A percentile compares a stretch with the other conserved stretches of the same genome.
phyloP scores from a whole-genome alignment of 1,140 invertebrate species.

The Drosophila ohnishii region DNA sequence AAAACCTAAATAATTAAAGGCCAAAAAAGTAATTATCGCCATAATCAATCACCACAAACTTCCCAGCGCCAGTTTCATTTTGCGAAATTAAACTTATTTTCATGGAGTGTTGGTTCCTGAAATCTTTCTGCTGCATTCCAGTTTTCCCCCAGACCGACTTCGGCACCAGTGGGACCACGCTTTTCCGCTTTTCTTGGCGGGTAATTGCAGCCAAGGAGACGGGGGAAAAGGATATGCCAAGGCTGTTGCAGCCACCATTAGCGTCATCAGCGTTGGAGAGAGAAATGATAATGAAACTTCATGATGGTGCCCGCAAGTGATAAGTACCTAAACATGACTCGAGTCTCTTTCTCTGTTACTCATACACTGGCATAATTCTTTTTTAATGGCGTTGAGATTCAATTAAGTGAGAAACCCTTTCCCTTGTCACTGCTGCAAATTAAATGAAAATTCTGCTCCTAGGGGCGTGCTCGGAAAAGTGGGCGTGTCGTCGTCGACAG shows the following conservation, averaged over 20 bases:
- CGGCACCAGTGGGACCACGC: not conserved
- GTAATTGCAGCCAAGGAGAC: constrained; percentile 26
- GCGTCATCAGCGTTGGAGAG: constrained; percentile 52
- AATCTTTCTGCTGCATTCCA: constrained; percentile 22
- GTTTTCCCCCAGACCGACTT: constrained; percentile 11
- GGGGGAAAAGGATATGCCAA: constrained; percentile 7
- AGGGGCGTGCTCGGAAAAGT: constrained; percentile 14
- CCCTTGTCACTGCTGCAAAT: constrained; percentile 62
- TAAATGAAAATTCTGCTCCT: constrained; percentile 58
- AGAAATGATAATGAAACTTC: constrained; percentile 57
- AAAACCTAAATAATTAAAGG: constrained; percentile 3
- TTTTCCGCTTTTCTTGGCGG: constrained; percentile 36
- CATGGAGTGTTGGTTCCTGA: constrained; percentile 28
- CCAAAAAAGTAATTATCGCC: constrained; percentile 25
- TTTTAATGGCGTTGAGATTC: constrained; percentile 78
- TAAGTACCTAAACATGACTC: constrained; percentile 48
- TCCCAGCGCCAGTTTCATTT: constrained; percentile 20
- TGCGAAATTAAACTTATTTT: constrained; percentile 35
- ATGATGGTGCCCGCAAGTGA: constrained; percentile 44
- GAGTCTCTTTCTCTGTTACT: constrained; percentile 1
- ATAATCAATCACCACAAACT: constrained; percentile 37
- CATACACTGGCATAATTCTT: constrained; percentile 56
- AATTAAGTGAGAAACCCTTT: constrained; percentile 67
- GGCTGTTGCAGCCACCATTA: constrained; percentile 63
- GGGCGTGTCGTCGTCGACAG: constrained; percentile 14